Conservation (phyloP, 2,888 invertebrate genomes). For the Sericinus montela region DNA sequence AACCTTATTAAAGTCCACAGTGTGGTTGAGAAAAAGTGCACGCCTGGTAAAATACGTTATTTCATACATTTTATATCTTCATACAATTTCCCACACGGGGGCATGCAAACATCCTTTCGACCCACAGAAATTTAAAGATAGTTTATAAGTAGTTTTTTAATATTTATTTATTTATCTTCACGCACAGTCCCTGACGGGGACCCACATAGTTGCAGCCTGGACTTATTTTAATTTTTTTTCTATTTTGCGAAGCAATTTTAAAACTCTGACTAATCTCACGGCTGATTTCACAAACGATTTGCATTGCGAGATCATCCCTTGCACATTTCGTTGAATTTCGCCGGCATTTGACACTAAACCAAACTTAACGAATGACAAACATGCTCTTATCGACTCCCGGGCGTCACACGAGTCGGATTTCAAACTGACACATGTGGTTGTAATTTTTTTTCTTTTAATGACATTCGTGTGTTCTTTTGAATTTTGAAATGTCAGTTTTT, state of each 20-base stretch:
- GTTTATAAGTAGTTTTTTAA: too few species aligned
- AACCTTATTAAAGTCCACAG: too few species aligned
- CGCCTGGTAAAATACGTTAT: too few species aligned
- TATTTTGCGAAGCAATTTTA: neutral
- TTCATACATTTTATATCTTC: too few species aligned
- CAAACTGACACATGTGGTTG: slow-evolving; percentile 53
- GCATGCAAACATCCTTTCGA: too few species aligned
- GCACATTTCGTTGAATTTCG: slow-evolving; percentile 56
- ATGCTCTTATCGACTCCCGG: slow-evolving; percentile 31
- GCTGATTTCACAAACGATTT: slow-evolving; percentile 61
- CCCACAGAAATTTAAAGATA: too few species aligned
- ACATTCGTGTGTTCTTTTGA: slow-evolving; percentile 46
- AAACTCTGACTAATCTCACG: neutral
- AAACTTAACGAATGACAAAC: slow-evolving; percentile 45
- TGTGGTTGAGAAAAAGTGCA: too few species aligned
- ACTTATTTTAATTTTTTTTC: too few species aligned
- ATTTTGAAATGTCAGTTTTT: slow-evolving; percentile 32
- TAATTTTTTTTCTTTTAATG: slow-evolving; percentile 30
- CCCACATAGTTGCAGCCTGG: too few species aligned
- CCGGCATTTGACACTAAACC: slow-evolving; percentile 32
- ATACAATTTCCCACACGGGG: too few species aligned
- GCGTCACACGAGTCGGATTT: slow-evolving; percentile 51
- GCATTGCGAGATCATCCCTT: slow-evolving; percentile 39
- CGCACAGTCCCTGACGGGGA: too few species aligned
- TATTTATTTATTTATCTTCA: too few species aligned